Conservation (phyloP, 1,140 invertebrate species). For the Heliconius himera region DNA sequence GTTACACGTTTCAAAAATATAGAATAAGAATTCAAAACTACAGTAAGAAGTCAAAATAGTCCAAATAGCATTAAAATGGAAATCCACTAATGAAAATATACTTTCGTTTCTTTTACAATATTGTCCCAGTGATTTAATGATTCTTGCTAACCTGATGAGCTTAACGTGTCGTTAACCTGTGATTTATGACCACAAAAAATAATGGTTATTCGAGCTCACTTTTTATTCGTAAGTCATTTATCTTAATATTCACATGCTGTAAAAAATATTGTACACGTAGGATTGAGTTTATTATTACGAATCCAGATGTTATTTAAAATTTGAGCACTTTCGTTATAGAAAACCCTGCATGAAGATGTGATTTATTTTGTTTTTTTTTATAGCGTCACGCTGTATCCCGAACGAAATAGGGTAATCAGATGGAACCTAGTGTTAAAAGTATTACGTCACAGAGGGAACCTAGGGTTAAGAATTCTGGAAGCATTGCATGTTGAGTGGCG, state of each 20-base stretch:
- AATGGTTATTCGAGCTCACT: not conserved
- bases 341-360: too few species aligned
- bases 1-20: not conserved
- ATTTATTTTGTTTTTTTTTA: too few species aligned
- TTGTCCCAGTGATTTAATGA: not conserved
- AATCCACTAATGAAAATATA: not conserved
- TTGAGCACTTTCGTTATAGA: not conserved
- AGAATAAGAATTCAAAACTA: not conserved
- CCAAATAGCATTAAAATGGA: not conserved
- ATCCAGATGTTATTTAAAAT: too few species aligned
- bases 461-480: too few species aligned
- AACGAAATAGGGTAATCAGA: too few species aligned
- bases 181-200: not conserved
- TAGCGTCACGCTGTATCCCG: too few species aligned
- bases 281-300: too few species aligned
- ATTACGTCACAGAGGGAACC: too few species aligned
- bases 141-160: not conserved
- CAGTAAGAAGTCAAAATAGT: not conserved
- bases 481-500: too few species aligned
- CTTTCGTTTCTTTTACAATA: not conserved
- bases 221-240: constrained; percentile 7
- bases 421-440: too few species aligned
- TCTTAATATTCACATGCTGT: not conserved
- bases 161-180: not conserved
- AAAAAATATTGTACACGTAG: not conserved